Evolutionary conservation across 2,113 vertebrate species (phyloP).

Genomic region (Corythoichthys intestinalis): DNA sequence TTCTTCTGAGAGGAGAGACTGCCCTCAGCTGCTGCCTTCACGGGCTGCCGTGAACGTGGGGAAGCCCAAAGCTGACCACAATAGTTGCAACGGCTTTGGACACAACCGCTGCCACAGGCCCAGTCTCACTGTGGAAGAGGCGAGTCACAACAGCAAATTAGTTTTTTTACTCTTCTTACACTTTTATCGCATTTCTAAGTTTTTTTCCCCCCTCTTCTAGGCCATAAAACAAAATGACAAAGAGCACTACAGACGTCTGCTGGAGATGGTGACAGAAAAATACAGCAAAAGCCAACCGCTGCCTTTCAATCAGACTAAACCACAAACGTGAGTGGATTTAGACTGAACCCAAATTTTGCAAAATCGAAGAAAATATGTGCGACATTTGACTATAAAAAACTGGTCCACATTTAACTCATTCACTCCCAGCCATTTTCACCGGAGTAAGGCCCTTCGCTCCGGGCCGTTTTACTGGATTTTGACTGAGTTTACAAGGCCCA

Average conservation of each 20-base stretch:
- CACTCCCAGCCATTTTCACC: no score
- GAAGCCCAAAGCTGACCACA: slow-evolving; percentile 26
- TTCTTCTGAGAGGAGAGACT: slow-evolving; percentile 50
- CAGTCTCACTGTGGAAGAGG: slow-evolving; percentile 75
- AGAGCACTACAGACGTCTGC: slow-evolving; percentile 71
- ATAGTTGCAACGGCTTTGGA: slow-evolving; percentile 29
- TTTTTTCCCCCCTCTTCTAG: slow-evolving; percentile 29
- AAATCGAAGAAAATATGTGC: no score
- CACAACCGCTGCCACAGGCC: slow-evolving; percentile 62
- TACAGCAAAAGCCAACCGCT: slow-evolving; percentile 71
- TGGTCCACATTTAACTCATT: no score
- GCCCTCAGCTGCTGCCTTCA: slow-evolving; percentile 64
- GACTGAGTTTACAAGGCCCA: no score
- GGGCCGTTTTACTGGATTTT: no score
- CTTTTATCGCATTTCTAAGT: no score
- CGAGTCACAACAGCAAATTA: slow-evolving; percentile 14
- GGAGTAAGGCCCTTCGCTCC: no score
- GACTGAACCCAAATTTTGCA: not conserved
- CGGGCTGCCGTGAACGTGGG: slow-evolving; percentile 41
- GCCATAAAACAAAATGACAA: slow-evolving; percentile 69
- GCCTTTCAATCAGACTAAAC: slow-evolving; percentile 69
- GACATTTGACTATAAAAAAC: no score
- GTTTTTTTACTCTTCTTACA: no score
- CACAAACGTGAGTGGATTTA: slow-evolving; percentile 57
- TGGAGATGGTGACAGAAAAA: slow-evolving; percentile 73